A percentile compares a stretch with the other conserved stretches of the same genome.
Evolutionary conservation across 2,888 invertebrate species (phyloP).

Genomic region (Cynaeus angustus): DNA sequence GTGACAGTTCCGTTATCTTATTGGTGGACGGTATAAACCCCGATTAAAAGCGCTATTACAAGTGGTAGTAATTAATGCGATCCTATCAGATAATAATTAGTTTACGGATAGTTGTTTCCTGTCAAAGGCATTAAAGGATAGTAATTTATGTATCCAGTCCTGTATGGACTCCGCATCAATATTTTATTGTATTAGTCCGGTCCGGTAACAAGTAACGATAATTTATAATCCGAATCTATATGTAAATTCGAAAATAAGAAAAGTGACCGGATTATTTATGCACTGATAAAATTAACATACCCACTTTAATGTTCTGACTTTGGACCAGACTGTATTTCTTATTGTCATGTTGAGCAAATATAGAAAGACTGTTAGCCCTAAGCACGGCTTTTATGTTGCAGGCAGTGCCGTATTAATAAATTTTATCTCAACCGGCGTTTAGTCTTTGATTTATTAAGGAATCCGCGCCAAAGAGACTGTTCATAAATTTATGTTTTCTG

Average conservation of each 20-base stretch:
- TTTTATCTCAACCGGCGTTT: conserved; percentile 26
- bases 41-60: conserved; percentile 36
- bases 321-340: conserved; percentile 8
- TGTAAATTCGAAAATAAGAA: conserved; percentile 36
- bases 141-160: conserved; percentile 40
- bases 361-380: conserved; percentile 12
- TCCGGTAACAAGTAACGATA: conserved; percentile 27
- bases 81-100: conserved; percentile 49
- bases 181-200: conserved; percentile 39
- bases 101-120: conserved; percentile 44
- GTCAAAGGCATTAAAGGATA: conserved; percentile 48
- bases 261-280: conserved; percentile 21
- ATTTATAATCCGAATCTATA: conserved; percentile 40
- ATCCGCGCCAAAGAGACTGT: conserved; percentile 30
- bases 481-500: conserved; percentile 34
- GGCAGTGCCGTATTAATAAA: conserved; percentile 30
- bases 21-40: conserved; percentile 11
- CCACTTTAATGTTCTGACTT: conserved; percentile 16
- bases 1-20: conserved; percentile 7
- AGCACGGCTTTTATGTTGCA: conserved; percentile 21
- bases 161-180: conserved; percentile 12
- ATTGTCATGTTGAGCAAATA: conserved; percentile 4
- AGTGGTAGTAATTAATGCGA: conserved; percentile 43
- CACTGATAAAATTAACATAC: conserved; percentile 34
- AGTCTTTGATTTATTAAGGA: conserved; percentile 37